A percentile compares a stretch with the other conserved stretches of the same genome.
Evolutionary conservation across 2,113 vertebrate species (phyloP).

Genomic region (Rhizomys pruinosus): DNA sequence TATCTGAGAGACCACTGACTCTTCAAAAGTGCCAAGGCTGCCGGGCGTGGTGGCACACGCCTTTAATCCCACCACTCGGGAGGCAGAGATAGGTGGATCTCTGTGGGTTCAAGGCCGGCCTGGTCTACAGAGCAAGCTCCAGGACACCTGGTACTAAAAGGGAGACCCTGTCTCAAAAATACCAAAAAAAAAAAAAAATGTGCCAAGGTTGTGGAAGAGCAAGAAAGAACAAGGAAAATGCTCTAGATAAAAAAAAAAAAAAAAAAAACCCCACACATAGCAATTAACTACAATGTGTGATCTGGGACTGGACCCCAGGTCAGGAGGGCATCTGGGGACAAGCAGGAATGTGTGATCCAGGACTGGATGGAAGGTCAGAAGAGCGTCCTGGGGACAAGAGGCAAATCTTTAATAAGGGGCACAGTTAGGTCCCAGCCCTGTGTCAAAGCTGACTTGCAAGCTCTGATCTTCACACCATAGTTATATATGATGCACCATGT

Average conservation of each 20-base stretch:
- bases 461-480: neutral
- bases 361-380: neutral
- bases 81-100: no score
- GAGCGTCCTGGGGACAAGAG: neutral
- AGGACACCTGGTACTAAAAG: no score
- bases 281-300: neutral
- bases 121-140: no score
- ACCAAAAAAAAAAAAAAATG: no score
- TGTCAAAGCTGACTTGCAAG: neutral
- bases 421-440: fast-evolving
- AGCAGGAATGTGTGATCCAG: neutral
- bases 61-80: no score
- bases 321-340: neutral
- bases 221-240: neutral
- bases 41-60: no score
- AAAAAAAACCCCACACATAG: no score
- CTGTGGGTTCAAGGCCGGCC: no score
- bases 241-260: no score
- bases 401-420: neutral
- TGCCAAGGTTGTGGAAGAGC: no score
- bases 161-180: no score
- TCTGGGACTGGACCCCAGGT: neutral
- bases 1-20: neutral
- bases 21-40: neutral
- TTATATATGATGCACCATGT: neutral